phyloP scores from a whole-genome alignment of 1,140 invertebrate genomes.

The Drosophila ercepeae region DNA sequence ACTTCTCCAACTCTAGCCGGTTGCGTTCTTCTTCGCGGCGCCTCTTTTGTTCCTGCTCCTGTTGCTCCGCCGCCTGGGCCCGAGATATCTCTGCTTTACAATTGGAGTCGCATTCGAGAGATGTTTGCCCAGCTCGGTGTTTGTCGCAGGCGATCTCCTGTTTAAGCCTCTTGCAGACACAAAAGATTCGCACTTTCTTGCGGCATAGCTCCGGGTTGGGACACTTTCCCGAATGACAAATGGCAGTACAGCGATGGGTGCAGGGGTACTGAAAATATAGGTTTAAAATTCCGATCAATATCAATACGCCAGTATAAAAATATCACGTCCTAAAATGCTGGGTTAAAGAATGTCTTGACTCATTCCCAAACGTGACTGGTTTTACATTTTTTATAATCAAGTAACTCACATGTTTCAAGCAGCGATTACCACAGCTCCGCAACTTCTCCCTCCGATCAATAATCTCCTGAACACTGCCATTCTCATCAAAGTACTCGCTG shows the following conservation, averaged over 20 bases:
- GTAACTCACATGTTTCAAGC: slow-evolving; percentile 90
- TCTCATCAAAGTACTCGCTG: slow-evolving; percentile 86
- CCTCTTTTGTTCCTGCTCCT: slow-evolving; percentile 85
- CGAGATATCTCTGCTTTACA: slow-evolving; percentile 86
- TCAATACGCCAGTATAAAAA: background rate
- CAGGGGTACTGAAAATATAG: slow-evolving; percentile 86
- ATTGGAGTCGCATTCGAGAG: slow-evolving; percentile 86
- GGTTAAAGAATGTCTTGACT: background rate
- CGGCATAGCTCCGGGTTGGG: slow-evolving; percentile 88
- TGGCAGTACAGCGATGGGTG: slow-evolving; percentile 90
- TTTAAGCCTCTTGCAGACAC: slow-evolving; percentile 88
- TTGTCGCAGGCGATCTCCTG: slow-evolving; percentile 90
- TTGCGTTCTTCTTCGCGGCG: slow-evolving; percentile 88
- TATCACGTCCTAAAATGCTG: background rate
- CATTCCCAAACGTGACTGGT: background rate
- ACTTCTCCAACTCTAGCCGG: slow-evolving; percentile 88
- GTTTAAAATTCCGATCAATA: background rate
- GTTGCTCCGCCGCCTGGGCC: slow-evolving; percentile 85
- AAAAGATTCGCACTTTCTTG: slow-evolving; percentile 91
- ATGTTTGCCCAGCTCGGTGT: slow-evolving; percentile 85
- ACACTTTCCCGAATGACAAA: slow-evolving; percentile 92
- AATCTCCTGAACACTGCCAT: slow-evolving; percentile 83
- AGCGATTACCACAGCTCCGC: slow-evolving; percentile 87
- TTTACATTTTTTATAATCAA: background rate
- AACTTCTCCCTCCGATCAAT: slow-evolving; percentile 68